Percentiles rank a stretch among this genome's conserved stretches.
Evolutionary conservation across 1,140 invertebrate species (phyloP).

Genomic region (Halesus radiatus): DNA sequence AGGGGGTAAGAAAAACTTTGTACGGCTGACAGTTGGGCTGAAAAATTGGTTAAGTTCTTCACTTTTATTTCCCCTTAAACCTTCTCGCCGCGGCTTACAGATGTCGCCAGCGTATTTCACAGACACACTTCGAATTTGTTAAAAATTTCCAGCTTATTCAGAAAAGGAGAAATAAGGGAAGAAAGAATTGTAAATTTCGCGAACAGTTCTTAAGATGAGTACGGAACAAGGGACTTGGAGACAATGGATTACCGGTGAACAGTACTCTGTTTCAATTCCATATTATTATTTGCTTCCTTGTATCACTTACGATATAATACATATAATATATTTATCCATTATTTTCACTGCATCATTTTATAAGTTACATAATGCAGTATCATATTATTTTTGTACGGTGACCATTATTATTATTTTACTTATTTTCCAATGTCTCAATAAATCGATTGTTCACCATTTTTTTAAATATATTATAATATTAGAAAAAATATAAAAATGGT

Average conservation of each 20-base stretch:
- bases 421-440: no score
- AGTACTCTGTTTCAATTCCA: not conserved
- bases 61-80: conserved; percentile 44
- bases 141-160: conserved; percentile 34
- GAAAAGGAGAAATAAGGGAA: no score
- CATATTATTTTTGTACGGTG: no score
- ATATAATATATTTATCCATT: no score
- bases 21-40: conserved; percentile 51
- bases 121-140: conserved; percentile 40
- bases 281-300: not conserved
- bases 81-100: conserved; percentile 43
- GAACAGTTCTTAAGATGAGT: conserved; percentile 27
- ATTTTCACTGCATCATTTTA: no score
- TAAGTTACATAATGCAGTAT: no score
- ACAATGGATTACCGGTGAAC: not conserved
- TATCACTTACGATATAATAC: no score
- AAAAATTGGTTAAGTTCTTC: conserved; percentile 56
- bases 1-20: conserved; percentile 19
- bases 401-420: no score
- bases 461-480: no score
- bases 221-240: conserved; percentile 19
- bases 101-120: conserved; percentile 51
- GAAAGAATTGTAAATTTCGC: conserved; percentile 19
- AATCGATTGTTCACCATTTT: no score
- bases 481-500: no score